Base-by-base conservation (phyloP, 1,140 invertebrate species). In the Carcinoscorpius rotundicauda region DNA sequence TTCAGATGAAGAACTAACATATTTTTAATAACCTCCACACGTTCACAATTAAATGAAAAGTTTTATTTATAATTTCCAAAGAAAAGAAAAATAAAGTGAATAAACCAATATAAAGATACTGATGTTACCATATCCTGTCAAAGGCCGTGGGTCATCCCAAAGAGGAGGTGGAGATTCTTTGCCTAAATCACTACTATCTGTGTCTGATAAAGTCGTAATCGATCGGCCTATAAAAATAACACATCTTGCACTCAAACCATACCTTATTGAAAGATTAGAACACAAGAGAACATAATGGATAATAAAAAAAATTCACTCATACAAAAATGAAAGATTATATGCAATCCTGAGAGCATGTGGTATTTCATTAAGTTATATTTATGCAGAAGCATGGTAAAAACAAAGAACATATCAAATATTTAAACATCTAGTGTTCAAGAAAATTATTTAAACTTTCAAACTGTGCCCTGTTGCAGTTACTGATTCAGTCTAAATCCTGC, bases 141-240 rank as follows among this genome's bases (percentile, higher is more conserved):
- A 59, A 6, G 8, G 10, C n/a, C 10, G n/a, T 55, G 8, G 53
- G 53, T 55, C 8, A 29, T 60, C 59, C 59, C 59, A 60, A 51
- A 60, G 8, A 51, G 59, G 59, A 9, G 59, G 59, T 9, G 59
- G 59, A 60, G 59, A 60, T 10, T 60, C 59, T 51, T 60, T 60
- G 59, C 59, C 59, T 51, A 60, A 51, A 29, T 60, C 59, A 60
- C 59, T 60, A 29, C 59, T 60, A 29, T 11, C 55, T 57, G 55
- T 57, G 55, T 57, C 11, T 11, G 10, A 10, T 10, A 10, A 57
- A 57, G 10, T 57, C 10, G 10, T 57, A 10, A 10, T 57, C 3
- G 8, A 10, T 10, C 8, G 29, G 8, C 29, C 8, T 60, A 9
- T 4, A 49, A 60, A 9, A 9, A 9, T 10, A 10, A 9, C 51